These are phyloP conservation scores for Amia ocellicauda DNA, from an alignment of 2,113 vertebrate genomes.

Conservation along the genomic window DNA sequence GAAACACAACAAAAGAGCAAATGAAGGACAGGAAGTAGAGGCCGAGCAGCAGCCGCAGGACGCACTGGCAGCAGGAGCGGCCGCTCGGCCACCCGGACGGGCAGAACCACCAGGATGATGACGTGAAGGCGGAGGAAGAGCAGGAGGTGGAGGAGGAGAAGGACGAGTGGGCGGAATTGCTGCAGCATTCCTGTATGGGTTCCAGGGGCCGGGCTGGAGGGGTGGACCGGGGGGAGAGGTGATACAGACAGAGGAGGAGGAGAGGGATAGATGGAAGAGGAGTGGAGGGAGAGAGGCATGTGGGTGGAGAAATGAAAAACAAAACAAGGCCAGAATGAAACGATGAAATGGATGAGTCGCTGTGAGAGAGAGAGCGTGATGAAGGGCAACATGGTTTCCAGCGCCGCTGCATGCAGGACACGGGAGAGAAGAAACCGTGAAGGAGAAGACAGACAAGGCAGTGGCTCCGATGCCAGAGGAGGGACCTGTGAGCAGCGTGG, in stretches of 20 bases:
- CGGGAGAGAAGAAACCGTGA: not conserved
- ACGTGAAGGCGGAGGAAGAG: constrained; percentile 50
- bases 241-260: constrained; percentile 17
- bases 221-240: constrained; percentile 30
- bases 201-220: constrained; percentile 26
- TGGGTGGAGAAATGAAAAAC: constrained; percentile 9
- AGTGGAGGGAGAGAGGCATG: constrained; percentile 30
- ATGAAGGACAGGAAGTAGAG: constrained; percentile 67
- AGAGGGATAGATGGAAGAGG: constrained; percentile 26
- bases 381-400: not conserved
- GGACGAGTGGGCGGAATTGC: constrained; percentile 37
- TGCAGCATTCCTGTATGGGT: constrained; percentile 45
- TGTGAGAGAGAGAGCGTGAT: not conserved
- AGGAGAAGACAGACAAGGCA: not conserved
- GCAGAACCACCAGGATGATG: constrained; percentile 56
- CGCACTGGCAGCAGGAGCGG: constrained; percentile 61
- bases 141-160: constrained; percentile 34
- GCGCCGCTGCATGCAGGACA: not conserved
- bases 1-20: constrained; percentile 66
- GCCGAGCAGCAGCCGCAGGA: constrained; percentile 58
- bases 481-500: too few species aligned
- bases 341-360: constrained; percentile 4
- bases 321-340: not conserved
- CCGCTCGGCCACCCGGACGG: constrained; percentile 57
- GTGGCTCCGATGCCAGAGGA: not conserved